A percentile compares a stretch with the other conserved stretches of the same genome.
These are phyloP conservation scores for Spheniscus mendiculus DNA, from an alignment of 2,113 vertebrate genomes.

Conservation along the genomic window DNA sequence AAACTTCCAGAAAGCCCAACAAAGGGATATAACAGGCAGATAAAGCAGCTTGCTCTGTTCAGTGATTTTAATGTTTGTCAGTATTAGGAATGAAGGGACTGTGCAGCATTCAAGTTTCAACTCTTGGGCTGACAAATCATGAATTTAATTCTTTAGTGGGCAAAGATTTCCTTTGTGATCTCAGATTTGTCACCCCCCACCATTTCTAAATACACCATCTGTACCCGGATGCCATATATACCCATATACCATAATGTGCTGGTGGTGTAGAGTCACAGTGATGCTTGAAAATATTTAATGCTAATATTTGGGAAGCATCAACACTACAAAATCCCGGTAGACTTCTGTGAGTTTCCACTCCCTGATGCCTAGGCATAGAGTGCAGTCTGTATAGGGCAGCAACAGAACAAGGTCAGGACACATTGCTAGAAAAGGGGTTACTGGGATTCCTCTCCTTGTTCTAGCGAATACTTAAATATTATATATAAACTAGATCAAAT, in stretches of 20 bases:
- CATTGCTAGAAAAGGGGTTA: background rate
- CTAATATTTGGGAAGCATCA: background rate
- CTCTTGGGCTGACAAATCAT: background rate
- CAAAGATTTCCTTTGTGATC: background rate
- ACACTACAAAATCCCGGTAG: background rate
- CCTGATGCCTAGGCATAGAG: background rate
- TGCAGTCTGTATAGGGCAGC: background rate
- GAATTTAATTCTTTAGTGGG: background rate
- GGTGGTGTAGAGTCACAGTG: background rate
- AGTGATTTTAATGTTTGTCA: background rate
- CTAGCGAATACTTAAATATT: background rate
- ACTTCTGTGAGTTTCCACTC: background rate
- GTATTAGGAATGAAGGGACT: background rate
- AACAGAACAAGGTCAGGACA: background rate
- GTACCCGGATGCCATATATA: background rate
- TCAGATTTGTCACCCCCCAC: background rate
- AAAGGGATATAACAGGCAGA: background rate
- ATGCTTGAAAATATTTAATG: background rate
- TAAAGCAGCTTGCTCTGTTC: background rate
- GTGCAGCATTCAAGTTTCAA: background rate
- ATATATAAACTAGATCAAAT: background rate
- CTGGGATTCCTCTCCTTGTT: background rate
- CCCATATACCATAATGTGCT: background rate
- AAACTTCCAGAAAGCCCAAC: background rate
- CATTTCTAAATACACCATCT: background rate